A percentile compares a stretch with the other conserved stretches of the same genome.
Evolutionary conservation across 2,888 invertebrate species (phyloP).

Genomic region (Cynaeus angustus): DNA sequence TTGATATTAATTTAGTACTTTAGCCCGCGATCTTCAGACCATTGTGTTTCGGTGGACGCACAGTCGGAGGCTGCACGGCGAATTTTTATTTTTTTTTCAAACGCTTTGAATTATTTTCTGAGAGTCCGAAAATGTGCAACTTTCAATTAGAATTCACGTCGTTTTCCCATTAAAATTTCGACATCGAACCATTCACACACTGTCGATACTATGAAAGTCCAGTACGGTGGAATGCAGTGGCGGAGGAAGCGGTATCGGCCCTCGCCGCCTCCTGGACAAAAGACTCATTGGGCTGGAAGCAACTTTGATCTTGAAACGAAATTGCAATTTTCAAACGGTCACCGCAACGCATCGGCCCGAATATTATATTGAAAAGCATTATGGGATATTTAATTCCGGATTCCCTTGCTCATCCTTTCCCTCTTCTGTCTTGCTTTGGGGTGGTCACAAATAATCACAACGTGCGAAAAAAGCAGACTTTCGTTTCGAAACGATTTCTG

Average conservation of each 20-base stretch:
- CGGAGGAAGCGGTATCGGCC: conserved; percentile 43
- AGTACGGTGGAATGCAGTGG: conserved; percentile 60
- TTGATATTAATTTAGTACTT: conserved; percentile 70
- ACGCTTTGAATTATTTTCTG: no score
- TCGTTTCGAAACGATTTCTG: no score
- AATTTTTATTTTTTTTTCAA: no score
- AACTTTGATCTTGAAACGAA: conserved; percentile 71
- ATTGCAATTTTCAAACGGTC: conserved; percentile 71
- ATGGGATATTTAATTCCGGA: conserved; percentile 67
- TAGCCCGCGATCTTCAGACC: conserved; percentile 64
- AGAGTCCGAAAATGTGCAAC: no score
- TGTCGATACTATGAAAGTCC: conserved; percentile 59
- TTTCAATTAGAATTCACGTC: conserved; percentile 28
- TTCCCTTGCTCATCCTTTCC: conserved; percentile 52
- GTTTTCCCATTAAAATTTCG: conserved; percentile 43
- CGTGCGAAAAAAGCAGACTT: not conserved
- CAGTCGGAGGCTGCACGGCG: no score
- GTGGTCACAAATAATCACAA: not conserved
- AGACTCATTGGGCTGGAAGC: conserved; percentile 68
- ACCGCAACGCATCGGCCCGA: conserved; percentile 67
- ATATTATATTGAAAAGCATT: conserved; percentile 69
- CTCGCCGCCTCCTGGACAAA: conserved; percentile 65
- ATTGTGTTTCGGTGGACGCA: conserved; percentile 53
- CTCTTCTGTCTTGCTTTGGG: not conserved
- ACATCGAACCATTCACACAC: conserved; percentile 43